A percentile compares a stretch with the other conserved stretches of the same genome.
These are phyloP conservation scores for Petrocephalus sullivani DNA, from an alignment of 2,797 vertebrate species.

Conservation along the genomic window DNA sequence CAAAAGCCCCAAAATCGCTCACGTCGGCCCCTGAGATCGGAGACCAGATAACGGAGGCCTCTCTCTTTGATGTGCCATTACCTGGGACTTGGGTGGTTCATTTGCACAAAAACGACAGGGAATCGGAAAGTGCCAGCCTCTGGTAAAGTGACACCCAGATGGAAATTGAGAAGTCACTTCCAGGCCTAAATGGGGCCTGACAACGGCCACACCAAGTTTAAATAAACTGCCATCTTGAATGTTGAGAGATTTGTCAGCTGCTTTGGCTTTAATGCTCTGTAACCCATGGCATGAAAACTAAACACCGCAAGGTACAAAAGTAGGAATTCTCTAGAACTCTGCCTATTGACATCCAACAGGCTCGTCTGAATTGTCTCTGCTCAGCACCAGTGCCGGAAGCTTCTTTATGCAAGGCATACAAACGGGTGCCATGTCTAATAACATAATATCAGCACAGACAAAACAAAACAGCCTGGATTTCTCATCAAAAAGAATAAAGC, in stretches of 20 bases:
- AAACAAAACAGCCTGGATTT: neutral
- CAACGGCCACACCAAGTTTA: slow-evolving; percentile 23
- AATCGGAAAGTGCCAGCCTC: slow-evolving; percentile 13
- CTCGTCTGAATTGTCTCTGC: slow-evolving; percentile 19
- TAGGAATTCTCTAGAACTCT: slow-evolving; percentile 21
- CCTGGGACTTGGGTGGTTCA: neutral
- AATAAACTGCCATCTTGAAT: slow-evolving; percentile 16
- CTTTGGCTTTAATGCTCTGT: neutral
- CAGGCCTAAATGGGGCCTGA: slow-evolving; percentile 16
- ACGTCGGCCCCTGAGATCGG: slow-evolving; percentile 30
- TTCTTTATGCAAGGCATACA: slow-evolving; percentile 16
- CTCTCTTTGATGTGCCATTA: slow-evolving; percentile 38
- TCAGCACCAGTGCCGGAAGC: neutral
- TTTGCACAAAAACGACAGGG: neutral
- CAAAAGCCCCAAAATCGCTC: slow-evolving; percentile 31
- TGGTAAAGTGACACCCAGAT: slow-evolving; percentile 19
- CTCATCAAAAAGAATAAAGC: neutral
- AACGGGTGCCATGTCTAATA: slow-evolving; percentile 21
- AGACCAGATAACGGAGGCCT: slow-evolving; percentile 40
- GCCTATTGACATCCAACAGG: slow-evolving; percentile 19
- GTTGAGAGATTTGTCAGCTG: slow-evolving; percentile 22
- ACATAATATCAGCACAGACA: slow-evolving; percentile 7
- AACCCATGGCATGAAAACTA: neutral
- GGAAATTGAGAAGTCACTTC: slow-evolving; percentile 6
- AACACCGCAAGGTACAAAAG: slow-evolving; percentile 1